phyloP scores from a whole-genome alignment of 2,888 invertebrate species.

The Pocota personata region DNA sequence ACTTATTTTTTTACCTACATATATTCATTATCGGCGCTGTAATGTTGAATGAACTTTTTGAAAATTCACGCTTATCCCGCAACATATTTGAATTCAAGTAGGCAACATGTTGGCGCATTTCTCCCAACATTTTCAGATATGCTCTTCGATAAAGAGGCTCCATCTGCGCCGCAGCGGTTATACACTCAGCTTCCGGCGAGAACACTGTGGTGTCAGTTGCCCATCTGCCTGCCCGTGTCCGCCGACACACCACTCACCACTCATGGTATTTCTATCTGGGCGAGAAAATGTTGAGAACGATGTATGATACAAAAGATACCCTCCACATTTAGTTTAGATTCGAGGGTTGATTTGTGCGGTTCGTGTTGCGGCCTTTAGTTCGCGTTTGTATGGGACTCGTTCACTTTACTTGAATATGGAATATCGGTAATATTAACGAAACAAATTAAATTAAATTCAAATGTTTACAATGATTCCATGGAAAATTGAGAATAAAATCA shows the following conservation, averaged over 20 bases:
- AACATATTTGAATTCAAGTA: not conserved
- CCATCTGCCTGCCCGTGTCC: constrained; percentile 58
- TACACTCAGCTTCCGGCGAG: constrained; percentile 71
- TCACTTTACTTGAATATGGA: constrained; percentile 11
- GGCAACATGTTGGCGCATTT: constrained; percentile 56
- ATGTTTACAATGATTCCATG: constrained; percentile 17
- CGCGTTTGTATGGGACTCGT: constrained; percentile 39
- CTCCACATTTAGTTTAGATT: constrained; percentile 66
- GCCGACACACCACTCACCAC: constrained; percentile 51
- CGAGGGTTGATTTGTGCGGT: constrained; percentile 70
- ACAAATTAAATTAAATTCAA: constrained; percentile 15
- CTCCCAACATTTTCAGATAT: constrained; percentile 55
- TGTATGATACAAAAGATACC: constrained; percentile 69
- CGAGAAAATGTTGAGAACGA: constrained; percentile 72
- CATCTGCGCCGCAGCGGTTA: constrained; percentile 51
- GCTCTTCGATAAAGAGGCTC: constrained; percentile 31
- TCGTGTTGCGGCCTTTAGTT: constrained; percentile 31
- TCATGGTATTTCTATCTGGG: constrained; percentile 69
- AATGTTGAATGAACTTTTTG: not conserved
- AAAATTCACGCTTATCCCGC: not conserved
- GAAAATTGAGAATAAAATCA: constrained; percentile 7
- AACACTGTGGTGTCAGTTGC: constrained; percentile 59
- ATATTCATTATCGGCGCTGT: not conserved
- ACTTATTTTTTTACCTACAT: not conserved
- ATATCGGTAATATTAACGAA: constrained; percentile 13